Conservation (phyloP, 2,888 invertebrate species). For the Caprella mutica region DNA sequence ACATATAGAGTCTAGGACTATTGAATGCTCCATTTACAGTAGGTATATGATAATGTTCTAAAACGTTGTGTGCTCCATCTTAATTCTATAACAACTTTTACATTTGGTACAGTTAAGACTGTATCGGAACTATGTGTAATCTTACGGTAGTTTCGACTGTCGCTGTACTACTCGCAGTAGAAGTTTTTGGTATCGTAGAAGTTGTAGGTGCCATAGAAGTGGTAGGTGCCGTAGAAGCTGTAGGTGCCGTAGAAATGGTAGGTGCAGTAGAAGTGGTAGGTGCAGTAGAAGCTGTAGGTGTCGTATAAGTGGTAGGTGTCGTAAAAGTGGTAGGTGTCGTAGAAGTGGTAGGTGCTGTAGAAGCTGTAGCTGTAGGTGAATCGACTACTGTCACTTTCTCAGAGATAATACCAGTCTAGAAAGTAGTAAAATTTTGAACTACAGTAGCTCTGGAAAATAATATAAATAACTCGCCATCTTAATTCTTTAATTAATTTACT, state of each 20-base stretch:
- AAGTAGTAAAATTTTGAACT: slow-evolving; percentile 21
- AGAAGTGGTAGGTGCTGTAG: neutral
- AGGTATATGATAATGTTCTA: no score
- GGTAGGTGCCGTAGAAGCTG: neutral
- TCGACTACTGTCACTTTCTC: slow-evolving; percentile 15
- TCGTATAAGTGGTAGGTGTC: neutral
- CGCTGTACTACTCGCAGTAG: slow-evolving; percentile 3
- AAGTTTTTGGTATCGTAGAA: neutral
- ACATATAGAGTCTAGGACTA: no score
- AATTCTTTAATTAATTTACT: no score
- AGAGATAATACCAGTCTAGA: slow-evolving; percentile 25
- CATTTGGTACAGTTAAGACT: no score
- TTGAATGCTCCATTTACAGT: no score
- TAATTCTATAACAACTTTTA: no score
- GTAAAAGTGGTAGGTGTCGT: neutral
- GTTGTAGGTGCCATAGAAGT: neutral
- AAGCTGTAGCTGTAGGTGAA: neutral
- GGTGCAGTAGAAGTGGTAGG: no score
- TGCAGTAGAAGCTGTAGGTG: no score
- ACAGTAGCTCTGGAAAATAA: slow-evolving; percentile 29
- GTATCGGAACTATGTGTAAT: no score
- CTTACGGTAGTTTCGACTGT: neutral
- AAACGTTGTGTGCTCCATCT: no score
- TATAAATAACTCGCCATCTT: no score
- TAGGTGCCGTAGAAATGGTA: neutral